Conservation (phyloP, 2,113 vertebrate species). For the Pluvialis apricaria region DNA sequence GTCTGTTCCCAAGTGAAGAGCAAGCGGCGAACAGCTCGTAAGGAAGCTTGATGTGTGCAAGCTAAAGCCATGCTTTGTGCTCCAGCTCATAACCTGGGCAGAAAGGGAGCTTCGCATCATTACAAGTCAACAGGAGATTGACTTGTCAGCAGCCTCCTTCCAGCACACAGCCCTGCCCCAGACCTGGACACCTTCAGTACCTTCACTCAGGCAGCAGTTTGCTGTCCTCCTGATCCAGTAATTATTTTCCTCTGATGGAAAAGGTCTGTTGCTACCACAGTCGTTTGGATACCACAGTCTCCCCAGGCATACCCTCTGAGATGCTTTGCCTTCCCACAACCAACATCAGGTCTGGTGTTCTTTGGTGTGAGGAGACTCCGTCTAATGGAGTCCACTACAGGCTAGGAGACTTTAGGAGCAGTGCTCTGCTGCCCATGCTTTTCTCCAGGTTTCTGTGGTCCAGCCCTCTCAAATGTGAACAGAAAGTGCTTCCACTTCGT, state of each 20-base stretch:
- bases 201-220: background rate
- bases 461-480: background rate
- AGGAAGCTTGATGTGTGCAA: background rate
- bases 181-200: background rate
- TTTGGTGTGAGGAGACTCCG: background rate
- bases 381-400: background rate
- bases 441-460: background rate
- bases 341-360: background rate
- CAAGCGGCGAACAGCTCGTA: background rate
- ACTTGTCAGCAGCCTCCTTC: background rate
- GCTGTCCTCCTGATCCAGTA: background rate
- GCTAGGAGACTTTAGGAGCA: background rate
- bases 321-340: background rate
- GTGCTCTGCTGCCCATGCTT: background rate
- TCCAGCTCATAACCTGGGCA: background rate
- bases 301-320: background rate
- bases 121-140: background rate
- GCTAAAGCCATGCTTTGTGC: background rate
- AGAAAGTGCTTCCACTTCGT: background rate
- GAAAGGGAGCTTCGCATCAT: background rate
- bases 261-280: background rate
- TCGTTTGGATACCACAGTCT: background rate
- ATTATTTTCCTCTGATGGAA: background rate
- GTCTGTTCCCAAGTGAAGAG: background rate
- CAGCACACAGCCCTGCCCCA: background rate